A percentile compares a stretch with the other conserved stretches of the same genome.
Evolutionary conservation across 2,797 vertebrate genomes (phyloP).

Genomic region (Acipenser oxyrinchus): DNA sequence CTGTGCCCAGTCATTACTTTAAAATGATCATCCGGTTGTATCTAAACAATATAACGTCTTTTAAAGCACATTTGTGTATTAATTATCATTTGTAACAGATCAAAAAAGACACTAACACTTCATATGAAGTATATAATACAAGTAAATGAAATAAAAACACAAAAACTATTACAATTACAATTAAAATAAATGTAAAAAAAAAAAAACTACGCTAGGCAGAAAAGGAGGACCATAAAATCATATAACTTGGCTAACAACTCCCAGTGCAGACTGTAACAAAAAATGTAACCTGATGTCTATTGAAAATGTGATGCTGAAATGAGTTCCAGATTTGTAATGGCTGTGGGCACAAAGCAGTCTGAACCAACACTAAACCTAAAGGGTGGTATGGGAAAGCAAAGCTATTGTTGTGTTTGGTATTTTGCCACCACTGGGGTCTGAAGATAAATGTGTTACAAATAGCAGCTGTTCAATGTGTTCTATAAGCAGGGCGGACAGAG

Average conservation of each 20-base stretch:
- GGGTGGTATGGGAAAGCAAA: neutral
- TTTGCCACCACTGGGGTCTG: neutral
- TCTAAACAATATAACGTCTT: neutral
- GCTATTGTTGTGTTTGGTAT: slow-evolving; percentile 1
- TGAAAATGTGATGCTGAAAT: neutral
- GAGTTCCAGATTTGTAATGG: neutral
- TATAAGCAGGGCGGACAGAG: neutral
- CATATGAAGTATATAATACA: neutral
- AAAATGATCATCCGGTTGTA: neutral
- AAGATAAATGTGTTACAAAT: neutral
- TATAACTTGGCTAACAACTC: neutral
- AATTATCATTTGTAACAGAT: neutral
- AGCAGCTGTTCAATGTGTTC: neutral
- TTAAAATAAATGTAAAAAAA: neutral
- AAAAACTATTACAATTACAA: neutral
- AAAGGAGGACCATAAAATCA: slow-evolving; percentile 1
- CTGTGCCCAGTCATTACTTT: neutral
- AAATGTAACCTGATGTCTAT: neutral
- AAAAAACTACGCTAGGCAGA: neutral
- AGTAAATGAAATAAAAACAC: neutral
- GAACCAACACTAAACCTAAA: slow-evolving; percentile 1
- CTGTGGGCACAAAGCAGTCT: slow-evolving; percentile 1
- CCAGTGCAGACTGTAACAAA: neutral
- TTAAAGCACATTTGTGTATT: neutral
- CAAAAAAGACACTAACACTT: neutral